Percentiles rank a stretch among this genome's conserved stretches.
These are phyloP conservation scores for Percina caprodes DNA, from an alignment of 2,113 vertebrate species.

Conservation along the genomic window DNA sequence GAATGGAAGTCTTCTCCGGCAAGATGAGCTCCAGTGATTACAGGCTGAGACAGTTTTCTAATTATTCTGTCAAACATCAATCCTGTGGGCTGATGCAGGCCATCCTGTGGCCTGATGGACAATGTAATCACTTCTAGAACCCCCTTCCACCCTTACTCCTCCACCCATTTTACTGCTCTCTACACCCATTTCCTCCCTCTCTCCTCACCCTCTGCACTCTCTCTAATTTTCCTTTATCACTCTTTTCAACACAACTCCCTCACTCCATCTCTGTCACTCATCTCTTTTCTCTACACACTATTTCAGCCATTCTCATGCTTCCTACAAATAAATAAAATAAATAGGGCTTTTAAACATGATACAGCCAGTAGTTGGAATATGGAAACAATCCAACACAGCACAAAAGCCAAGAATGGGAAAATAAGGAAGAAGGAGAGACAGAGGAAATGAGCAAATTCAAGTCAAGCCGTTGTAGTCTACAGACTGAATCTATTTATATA, in stretches of 20 bases:
- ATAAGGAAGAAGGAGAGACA: not conserved
- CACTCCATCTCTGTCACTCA: constrained; percentile 24
- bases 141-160: constrained; percentile 29
- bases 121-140: constrained; percentile 92
- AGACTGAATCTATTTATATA: not conserved
- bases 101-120: constrained; percentile 90
- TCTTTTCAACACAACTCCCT: constrained; percentile 34
- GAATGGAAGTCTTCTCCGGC: constrained; percentile 80
- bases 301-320: not conserved
- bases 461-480: not conserved
- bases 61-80: constrained; percentile 99
- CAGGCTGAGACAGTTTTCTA: constrained; percentile 97
- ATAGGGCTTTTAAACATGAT: constrained; percentile 30
- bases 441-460: not conserved
- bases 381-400: not conserved
- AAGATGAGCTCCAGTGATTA: constrained; percentile 91
- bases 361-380: not conserved
- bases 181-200: constrained; percentile 44
- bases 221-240: constrained; percentile 52
- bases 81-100: constrained; percentile 89
- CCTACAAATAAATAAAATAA: not conserved
- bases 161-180: constrained; percentile 55
- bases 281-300: not conserved
- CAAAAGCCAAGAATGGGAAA: not conserved
- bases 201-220: constrained; percentile 36